phyloP scores from a whole-genome alignment of 2,113 vertebrate genomes.

The Indicator maculatus region DNA sequence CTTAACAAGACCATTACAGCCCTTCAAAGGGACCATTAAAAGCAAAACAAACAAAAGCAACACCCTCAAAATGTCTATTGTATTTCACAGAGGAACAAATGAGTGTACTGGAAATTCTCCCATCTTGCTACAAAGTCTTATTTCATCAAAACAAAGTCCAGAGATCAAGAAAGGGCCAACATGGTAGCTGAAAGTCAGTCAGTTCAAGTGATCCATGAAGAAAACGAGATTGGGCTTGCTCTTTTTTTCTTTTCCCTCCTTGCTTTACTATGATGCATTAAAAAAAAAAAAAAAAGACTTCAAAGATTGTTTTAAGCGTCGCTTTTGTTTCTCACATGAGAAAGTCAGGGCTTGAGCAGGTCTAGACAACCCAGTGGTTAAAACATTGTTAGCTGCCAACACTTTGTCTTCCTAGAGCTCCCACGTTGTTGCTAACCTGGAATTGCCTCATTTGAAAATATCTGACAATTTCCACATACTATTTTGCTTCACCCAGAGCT shows the following conservation, averaged over 20 bases:
- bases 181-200: constrained; percentile 43
- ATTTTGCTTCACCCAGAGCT: neutral
- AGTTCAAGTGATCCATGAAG: constrained; percentile 24
- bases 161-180: constrained; percentile 40
- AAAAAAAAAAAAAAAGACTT: neutral
- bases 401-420: constrained; percentile 43
- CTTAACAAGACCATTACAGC: constrained; percentile 38
- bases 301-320: neutral
- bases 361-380: constrained; percentile 56
- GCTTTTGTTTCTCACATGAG: constrained; percentile 45
- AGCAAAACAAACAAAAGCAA: constrained; percentile 64
- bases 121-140: constrained; percentile 34
- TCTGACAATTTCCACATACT: constrained; percentile 22
- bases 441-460: constrained; percentile 22
- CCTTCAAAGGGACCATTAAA: constrained; percentile 61
- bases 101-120: constrained; percentile 50
- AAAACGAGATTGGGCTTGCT: constrained; percentile 28
- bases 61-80: constrained; percentile 57
- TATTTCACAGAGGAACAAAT: constrained; percentile 52
- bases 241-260: neutral
- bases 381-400: constrained; percentile 40
- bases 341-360: constrained; percentile 48
- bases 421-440: constrained; percentile 11
- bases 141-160: constrained; percentile 43
- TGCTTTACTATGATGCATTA: constrained; percentile 22